Conservation (phyloP, 2,113 vertebrate genomes). For the Tragulus kanchil region DNA sequence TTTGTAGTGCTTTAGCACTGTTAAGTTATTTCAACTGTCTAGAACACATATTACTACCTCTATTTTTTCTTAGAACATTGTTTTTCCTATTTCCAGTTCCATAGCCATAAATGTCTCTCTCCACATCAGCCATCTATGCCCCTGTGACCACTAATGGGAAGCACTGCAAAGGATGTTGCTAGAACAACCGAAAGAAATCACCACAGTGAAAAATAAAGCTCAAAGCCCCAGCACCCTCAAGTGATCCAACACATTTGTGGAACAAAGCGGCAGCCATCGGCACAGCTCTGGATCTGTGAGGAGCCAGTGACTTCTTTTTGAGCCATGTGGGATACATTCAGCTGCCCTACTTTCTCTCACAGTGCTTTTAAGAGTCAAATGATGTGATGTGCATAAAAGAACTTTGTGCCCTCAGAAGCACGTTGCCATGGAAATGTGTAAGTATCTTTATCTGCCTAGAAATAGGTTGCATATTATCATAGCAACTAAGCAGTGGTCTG, state of each 20-base stretch:
- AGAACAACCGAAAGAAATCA: not conserved
- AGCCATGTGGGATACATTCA: not conserved
- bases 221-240: not conserved
- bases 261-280: not conserved
- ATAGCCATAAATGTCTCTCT: not conserved
- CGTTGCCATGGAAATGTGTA: not conserved
- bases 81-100: constrained; percentile 5
- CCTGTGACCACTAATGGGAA: not conserved
- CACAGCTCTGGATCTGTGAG: not conserved
- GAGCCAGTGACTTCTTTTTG: not conserved
- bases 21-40: not conserved
- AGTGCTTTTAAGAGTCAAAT: not conserved
- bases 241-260: not conserved
- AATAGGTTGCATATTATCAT: not conserved
- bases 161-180: not conserved
- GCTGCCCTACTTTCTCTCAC: not conserved
- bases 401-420: not conserved
- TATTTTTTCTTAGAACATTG: not conserved
- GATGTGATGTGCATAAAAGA: not conserved
- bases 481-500: not conserved
- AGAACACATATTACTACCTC: not conserved
- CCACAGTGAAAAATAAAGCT: not conserved
- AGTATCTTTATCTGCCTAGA: not conserved
- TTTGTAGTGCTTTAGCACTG: not conserved
- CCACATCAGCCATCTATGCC: not conserved